Evolutionary conservation across 1,140 invertebrate species (phyloP).

Genomic region (Eupeodes corollae): DNA sequence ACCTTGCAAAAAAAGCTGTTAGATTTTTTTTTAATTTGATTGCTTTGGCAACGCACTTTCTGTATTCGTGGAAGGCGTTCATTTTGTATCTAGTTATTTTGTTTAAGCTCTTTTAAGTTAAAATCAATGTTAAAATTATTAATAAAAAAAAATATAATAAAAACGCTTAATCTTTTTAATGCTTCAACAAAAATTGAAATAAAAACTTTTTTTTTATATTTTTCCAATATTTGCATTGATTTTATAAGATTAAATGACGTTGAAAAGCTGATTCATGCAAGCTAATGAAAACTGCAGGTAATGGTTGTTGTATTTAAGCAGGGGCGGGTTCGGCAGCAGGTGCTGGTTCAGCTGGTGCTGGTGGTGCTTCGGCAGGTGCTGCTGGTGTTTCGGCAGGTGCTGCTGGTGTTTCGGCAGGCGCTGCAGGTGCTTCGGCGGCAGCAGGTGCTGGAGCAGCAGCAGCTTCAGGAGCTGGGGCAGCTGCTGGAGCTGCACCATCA

Average conservation of each 20-base stretch:
- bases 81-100: conserved; percentile 3
- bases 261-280: not conserved
- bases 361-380: conserved; percentile 8
- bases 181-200: not conserved
- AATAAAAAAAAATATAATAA: no score
- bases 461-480: conserved; percentile 20
- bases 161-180: not conserved
- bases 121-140: no score
- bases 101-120: not conserved
- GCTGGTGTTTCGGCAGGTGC: conserved; percentile 31
- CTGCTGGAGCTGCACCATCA: conserved; percentile 28
- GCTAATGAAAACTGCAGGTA: not conserved
- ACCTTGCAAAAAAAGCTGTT: conserved; percentile 7
- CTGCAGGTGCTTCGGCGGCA: conserved; percentile 21
- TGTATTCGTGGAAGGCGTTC: not conserved
- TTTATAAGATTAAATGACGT: no score
- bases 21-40: not conserved
- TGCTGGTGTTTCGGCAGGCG: conserved; percentile 33
- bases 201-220: no score
- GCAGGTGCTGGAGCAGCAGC: conserved; percentile 30
- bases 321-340: conserved; percentile 17
- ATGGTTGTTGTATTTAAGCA: conserved; percentile 8
- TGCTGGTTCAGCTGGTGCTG: conserved; percentile 4
- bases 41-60: conserved; percentile 13
- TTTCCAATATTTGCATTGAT: no score